phyloP scores from a whole-genome alignment of 2,888 invertebrate species.

The Micropterix aruncella region DNA sequence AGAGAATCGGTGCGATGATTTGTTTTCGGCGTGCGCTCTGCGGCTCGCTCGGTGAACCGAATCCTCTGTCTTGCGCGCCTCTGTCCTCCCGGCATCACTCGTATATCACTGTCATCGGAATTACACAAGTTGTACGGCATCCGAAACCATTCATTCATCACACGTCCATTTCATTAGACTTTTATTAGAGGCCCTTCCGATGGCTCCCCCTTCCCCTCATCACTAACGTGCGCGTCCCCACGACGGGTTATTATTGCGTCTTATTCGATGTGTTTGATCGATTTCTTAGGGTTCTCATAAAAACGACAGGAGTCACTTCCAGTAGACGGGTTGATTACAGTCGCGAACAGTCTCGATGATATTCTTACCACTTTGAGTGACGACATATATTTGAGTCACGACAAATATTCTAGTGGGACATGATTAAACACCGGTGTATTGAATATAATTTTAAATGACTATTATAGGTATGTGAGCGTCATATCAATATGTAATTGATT shows the following conservation, averaged over 20 bases:
- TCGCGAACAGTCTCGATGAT: too few species aligned
- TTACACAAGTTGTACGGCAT: not conserved
- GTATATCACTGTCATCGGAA: not conserved
- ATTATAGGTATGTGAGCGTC: too few species aligned
- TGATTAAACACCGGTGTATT: too few species aligned
- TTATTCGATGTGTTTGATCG: not conserved
- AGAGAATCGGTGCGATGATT: not conserved
- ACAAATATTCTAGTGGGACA: too few species aligned
- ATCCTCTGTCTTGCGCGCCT: not conserved
- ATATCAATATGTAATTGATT: too few species aligned
- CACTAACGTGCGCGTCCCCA: not conserved
- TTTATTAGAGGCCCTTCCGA: not conserved
- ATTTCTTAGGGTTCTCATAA: not conserved
- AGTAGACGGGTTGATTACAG: too few species aligned
- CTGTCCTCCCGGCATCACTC: not conserved
- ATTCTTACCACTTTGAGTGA: too few species aligned
- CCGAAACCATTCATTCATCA: not conserved
- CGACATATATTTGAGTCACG: too few species aligned
- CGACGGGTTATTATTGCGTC: not conserved
- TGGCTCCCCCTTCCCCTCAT: not conserved
- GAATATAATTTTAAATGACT: too few species aligned
- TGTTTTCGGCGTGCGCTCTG: not conserved
- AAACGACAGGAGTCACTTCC: too few species aligned
- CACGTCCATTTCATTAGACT: not conserved
- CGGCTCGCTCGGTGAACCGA: not conserved